Base-by-base conservation (phyloP, 1,140 invertebrate species). In the Uloborus diversus region DNA sequence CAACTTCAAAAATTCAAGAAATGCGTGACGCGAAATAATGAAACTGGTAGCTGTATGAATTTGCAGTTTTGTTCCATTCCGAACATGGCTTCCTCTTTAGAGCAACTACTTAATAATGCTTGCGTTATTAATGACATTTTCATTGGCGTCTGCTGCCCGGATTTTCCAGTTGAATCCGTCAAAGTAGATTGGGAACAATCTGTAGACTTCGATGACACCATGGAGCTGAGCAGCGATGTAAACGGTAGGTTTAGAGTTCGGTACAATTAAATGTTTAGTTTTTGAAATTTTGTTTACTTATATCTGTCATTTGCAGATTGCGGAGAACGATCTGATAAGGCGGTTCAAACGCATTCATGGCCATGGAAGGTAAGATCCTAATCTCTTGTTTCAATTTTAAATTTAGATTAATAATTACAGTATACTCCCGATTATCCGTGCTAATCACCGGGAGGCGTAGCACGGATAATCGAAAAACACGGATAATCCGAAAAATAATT, bases 91-190 rank as follows among this genome's bases (percentile, higher is more conserved):
- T 32, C n/a, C 13, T 37, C 28, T 17, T 7, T 78, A 25, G 73
- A 78, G 2, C 47, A 78, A 20, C 30, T 78, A 27, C 27, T 78
- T 17, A 59, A 51, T 9, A 56, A 78, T 53, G 47, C 57, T 2
- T 78, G 73, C 14, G 14, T 64, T 35, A 65, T 78, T 3, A 62
- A 78, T 66, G 73, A 78, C 2, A 37, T 78, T 14, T 78, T 78
- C 20, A 35, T 78, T 30, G 73, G 73, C 7, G 42, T 78, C 1
- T 78, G 73, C 33, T 78, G 73, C 28, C 61, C 73, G 27, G 61
- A 65, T 30, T 78, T 78, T 49, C 61, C 61, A 14, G 73, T 64
- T 47, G 61, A 78, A 56, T 56, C 47, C 0, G 59, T 78, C 1
- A n/a, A 25, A 37, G 73, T 78, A 0, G 30, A 78, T 25, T 78